These are phyloP conservation scores for Eupeodes luniger DNA, from an alignment of 2,888 invertebrate species.

Conservation along the genomic window DNA sequence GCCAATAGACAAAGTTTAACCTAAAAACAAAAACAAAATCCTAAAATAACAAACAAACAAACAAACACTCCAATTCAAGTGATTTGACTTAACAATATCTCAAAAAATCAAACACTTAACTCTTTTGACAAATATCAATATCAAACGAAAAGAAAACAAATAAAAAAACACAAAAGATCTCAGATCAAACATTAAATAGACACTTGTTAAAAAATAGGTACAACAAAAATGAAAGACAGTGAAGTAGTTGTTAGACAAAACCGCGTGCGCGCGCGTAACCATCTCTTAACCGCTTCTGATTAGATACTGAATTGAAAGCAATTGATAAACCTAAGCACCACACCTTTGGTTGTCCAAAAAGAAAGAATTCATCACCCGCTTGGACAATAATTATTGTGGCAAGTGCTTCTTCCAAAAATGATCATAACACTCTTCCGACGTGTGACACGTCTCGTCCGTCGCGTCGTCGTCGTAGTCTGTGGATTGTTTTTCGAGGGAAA, in stretches of 20 bases:
- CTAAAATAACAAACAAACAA: neutral
- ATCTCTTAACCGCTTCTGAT: slow-evolving; percentile 82
- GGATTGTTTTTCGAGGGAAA: slow-evolving; percentile 30
- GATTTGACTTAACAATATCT: slow-evolving; percentile 29
- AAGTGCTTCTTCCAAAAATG: slow-evolving; percentile 68
- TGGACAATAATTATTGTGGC: slow-evolving; percentile 55
- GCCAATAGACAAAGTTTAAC: slow-evolving; percentile 79
- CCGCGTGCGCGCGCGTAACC: slow-evolving; percentile 77
- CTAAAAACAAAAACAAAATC: neutral
- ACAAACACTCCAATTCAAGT: slow-evolving; percentile 36
- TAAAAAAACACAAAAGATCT: neutral
- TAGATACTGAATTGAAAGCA: slow-evolving; percentile 83
- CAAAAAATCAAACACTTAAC: slow-evolving; percentile 30
- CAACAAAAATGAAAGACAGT: neutral
- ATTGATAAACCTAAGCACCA: slow-evolving; percentile 82
- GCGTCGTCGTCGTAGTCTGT: slow-evolving; percentile 24
- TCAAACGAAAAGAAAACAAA: slow-evolving; percentile 77
- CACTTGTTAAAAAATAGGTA: slow-evolving; percentile 32
- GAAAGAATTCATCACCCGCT: slow-evolving; percentile 63
- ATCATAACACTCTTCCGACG: slow-evolving; percentile 68
- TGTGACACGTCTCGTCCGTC: slow-evolving; percentile 18
- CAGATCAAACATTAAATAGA: slow-evolving; percentile 23
- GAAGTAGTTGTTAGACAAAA: neutral
- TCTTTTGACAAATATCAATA: slow-evolving; percentile 69
- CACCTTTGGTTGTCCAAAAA: slow-evolving; percentile 79